These are phyloP conservation scores for Alces alces DNA, from an alignment of 2,113 vertebrate genomes.

Conservation along the genomic window DNA sequence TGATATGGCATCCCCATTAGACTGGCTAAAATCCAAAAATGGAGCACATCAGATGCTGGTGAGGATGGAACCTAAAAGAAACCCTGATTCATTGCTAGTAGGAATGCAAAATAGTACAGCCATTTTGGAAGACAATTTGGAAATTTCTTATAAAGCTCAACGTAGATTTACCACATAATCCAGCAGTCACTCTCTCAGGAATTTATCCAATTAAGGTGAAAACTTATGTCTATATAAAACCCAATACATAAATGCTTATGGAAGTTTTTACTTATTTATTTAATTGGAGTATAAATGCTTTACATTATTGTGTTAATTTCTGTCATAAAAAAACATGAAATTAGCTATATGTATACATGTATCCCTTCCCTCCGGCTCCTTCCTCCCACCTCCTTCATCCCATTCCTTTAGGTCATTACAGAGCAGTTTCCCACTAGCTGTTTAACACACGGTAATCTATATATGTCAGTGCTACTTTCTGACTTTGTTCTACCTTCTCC, in stretches of 20 bases:
- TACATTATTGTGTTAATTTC: neutral
- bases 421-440: neutral
- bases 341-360: neutral
- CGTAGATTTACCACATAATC: neutral
- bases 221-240: neutral
- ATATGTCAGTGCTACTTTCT: neutral
- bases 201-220: neutral
- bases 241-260: neutral
- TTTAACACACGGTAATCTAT: accelerated
- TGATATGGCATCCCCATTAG: neutral
- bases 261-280: neutral
- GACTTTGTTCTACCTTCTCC: neutral
- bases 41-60: neutral
- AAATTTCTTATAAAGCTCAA: neutral
- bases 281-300: neutral
- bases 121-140: neutral
- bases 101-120: too few species aligned
- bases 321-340: neutral
- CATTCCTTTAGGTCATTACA: neutral
- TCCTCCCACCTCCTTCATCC: neutral
- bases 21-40: neutral
- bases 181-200: neutral
- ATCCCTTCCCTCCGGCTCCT: neutral
- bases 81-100: neutral
- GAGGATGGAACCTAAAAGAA: neutral